Conservation (phyloP, 2,888 invertebrate genomes). For the Eucera pruinosa region DNA sequence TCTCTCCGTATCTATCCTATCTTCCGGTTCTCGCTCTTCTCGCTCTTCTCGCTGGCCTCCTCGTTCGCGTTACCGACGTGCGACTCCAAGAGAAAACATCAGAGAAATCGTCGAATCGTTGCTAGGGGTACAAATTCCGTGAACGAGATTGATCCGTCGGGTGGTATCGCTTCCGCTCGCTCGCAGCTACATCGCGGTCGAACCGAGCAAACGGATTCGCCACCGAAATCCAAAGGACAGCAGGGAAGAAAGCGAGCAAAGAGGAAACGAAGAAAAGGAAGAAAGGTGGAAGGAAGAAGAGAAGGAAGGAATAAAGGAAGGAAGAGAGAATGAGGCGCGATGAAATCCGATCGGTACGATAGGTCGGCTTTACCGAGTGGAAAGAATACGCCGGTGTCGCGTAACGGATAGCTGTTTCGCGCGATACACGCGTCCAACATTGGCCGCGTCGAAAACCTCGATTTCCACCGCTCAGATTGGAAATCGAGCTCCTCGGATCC, state of each 20-base stretch:
- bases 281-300: not conserved
- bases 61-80: not conserved
- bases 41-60: conserved; percentile 5
- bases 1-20: not conserved
- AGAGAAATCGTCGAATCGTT: not conserved
- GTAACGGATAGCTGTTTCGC: conserved; percentile 12
- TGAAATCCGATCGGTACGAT: conserved; percentile 28
- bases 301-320: not conserved
- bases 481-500: not conserved
- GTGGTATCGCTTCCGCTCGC: not conserved
- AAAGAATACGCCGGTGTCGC: conserved; percentile 10
- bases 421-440: not conserved
- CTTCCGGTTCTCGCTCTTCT: conserved; percentile 5
- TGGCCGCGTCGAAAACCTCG: not conserved
- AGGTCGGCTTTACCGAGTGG: conserved; percentile 3
- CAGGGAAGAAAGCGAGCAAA: no score
- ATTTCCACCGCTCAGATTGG: no score
- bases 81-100: not conserved
- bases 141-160: not conserved
- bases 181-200: not conserved
- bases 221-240: not conserved
- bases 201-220: not conserved
- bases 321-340: conserved; percentile 7
- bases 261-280: no score
- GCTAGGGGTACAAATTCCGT: not conserved